These are phyloP conservation scores for Hemibates koningsi DNA, from an alignment of 2,113 vertebrate species.

Conservation along the genomic window DNA sequence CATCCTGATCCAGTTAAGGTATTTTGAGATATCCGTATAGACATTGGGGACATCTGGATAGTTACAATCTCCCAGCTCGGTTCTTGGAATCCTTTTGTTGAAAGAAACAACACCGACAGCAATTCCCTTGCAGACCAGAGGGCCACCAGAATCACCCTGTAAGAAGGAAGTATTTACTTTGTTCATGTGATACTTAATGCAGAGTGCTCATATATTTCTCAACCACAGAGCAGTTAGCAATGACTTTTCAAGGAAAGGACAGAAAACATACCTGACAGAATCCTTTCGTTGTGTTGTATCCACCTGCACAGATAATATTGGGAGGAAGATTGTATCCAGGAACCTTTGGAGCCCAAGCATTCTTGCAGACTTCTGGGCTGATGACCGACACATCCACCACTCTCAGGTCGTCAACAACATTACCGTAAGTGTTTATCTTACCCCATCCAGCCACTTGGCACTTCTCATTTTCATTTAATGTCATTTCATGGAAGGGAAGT, in stretches of 20 bases:
- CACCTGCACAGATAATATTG: neutral
- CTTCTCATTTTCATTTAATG: accelerated
- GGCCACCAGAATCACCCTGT: no score
- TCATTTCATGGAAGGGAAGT: accelerated
- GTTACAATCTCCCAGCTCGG: accelerated
- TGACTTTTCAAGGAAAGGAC: neutral
- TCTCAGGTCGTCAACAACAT: accelerated
- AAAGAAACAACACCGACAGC: neutral
- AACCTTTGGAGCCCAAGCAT: neutral
- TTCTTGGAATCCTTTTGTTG: neutral
- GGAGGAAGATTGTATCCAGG: neutral
- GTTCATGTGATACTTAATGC: neutral
- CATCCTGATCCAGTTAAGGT: accelerated
- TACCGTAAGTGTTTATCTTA: accelerated
- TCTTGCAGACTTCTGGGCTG: neutral
- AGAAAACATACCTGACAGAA: accelerated
- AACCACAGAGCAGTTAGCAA: neutral
- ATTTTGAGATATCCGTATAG: accelerated
- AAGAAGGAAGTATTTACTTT: no score
- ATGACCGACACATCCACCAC: neutral
- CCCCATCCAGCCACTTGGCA: accelerated
- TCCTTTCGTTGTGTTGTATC: neutral
- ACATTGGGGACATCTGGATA: neutral
- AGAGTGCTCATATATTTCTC: neutral
- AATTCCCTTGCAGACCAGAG: no score